phyloP scores from a whole-genome alignment of 2,113 vertebrate species.

The Mixornis gularis region DNA sequence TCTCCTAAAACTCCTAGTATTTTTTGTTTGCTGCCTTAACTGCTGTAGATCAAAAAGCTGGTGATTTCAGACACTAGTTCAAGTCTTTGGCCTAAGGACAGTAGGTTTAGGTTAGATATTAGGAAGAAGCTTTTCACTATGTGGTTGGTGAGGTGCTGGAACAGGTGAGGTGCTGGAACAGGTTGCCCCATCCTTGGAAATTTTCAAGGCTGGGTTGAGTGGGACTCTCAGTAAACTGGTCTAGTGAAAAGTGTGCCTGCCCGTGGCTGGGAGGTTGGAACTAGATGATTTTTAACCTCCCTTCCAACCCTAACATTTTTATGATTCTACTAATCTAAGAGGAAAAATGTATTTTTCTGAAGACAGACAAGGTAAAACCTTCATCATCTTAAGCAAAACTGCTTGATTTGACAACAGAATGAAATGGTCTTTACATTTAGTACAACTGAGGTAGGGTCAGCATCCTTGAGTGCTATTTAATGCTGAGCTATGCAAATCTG shows the following conservation, averaged over 20 bases:
- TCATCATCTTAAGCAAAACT: background rate
- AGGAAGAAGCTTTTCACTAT: background rate
- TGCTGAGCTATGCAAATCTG: background rate
- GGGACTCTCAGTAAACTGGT: background rate
- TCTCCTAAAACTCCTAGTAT: background rate
- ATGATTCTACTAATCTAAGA: background rate
- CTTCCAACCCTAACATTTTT: background rate
- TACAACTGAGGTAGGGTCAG: background rate
- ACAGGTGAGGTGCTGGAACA: background rate
- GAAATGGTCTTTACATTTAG: background rate
- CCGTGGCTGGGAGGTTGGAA: background rate
- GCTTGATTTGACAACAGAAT: background rate
- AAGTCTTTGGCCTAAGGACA: background rate
- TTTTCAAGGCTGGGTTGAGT: background rate
- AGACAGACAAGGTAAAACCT: background rate
- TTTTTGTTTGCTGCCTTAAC: background rate
- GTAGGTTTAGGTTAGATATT: background rate
- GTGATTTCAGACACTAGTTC: background rate
- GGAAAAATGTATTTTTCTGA: background rate
- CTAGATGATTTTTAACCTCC: background rate
- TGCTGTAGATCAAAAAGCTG: background rate
- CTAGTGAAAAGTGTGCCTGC: background rate
- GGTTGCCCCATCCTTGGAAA: background rate
- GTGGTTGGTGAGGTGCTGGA: background rate
- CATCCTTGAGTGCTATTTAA: background rate